Conservation (phyloP, 2,113 vertebrate species). For the Tragelaphus imberbis region DNA sequence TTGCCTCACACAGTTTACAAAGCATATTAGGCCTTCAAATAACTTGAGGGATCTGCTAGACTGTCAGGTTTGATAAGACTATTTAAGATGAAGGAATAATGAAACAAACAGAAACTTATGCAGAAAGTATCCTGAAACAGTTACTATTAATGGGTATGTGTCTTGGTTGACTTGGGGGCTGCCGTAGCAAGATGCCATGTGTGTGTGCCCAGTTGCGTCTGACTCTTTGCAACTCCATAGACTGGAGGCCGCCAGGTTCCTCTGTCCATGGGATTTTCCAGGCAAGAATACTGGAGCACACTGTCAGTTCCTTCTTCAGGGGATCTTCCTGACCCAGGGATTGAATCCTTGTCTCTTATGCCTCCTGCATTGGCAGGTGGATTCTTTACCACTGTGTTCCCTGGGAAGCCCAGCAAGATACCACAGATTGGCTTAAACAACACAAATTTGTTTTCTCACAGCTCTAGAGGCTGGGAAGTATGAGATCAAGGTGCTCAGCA, state of each 20-base stretch:
- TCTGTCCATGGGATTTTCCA: background rate
- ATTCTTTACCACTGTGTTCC: background rate
- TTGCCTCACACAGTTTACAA: background rate
- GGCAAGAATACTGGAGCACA: background rate
- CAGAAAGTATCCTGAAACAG: background rate
- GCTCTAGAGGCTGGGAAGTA: background rate
- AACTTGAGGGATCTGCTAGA: background rate
- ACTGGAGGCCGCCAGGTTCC: background rate
- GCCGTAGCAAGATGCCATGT: background rate
- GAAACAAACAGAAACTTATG: background rate
- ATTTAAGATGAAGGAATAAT: slow-evolving; percentile 7
- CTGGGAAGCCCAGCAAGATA: background rate
- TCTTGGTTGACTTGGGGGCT: background rate
- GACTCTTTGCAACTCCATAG: background rate
- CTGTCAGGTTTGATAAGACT: background rate
- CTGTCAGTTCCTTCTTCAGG: background rate
- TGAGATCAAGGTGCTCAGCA: background rate
- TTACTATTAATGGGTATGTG: background rate
- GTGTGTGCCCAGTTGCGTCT: background rate
- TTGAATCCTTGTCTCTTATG: background rate
- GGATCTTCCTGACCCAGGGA: background rate
- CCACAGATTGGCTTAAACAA: background rate
- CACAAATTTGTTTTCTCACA: background rate
- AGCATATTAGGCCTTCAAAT: background rate
- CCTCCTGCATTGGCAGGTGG: background rate